Conservation (phyloP, 2,113 vertebrate species). For the Salvelinus fontinalis region DNA sequence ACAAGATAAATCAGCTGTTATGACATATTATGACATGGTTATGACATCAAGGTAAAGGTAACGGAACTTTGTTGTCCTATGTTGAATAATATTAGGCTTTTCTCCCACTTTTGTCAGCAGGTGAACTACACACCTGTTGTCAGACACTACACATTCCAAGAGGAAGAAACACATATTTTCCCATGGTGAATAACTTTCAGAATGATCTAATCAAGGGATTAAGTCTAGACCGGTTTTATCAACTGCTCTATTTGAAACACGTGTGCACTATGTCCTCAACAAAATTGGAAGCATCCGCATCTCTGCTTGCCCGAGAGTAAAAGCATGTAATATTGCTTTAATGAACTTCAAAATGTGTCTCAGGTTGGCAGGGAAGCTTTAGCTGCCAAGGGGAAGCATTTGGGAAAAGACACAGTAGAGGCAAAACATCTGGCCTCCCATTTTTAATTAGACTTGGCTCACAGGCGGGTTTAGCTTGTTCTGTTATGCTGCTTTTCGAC, state of each 20-base stretch:
- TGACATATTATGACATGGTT: too few species aligned
- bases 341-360: constrained; percentile 49
- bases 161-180: background rate
- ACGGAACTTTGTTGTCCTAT: too few species aligned
- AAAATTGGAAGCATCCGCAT: constrained; percentile 19
- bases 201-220: background rate
- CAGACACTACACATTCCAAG: background rate
- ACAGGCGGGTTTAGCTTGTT: constrained; percentile 34
- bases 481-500: constrained; percentile 4
- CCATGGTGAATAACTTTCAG: background rate
- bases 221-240: background rate
- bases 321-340: constrained; percentile 48
- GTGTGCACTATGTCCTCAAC: background rate
- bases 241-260: constrained; percentile 1
- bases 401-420: constrained; percentile 50
- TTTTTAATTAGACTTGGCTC: constrained; percentile 64
- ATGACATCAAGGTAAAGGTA: too few species aligned
- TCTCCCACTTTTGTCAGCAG: background rate
- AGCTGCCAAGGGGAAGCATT: constrained; percentile 44
- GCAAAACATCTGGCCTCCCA: constrained; percentile 58
- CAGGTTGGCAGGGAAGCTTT: constrained; percentile 46
- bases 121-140: background rate
- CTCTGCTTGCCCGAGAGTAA: constrained; percentile 26
- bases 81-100: background rate
- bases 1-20: too few species aligned